Percentiles rank a stretch among this genome's conserved stretches.
Conservation (phyloP, 1,140 invertebrate species). For the Ectropis grisescens region DNA sequence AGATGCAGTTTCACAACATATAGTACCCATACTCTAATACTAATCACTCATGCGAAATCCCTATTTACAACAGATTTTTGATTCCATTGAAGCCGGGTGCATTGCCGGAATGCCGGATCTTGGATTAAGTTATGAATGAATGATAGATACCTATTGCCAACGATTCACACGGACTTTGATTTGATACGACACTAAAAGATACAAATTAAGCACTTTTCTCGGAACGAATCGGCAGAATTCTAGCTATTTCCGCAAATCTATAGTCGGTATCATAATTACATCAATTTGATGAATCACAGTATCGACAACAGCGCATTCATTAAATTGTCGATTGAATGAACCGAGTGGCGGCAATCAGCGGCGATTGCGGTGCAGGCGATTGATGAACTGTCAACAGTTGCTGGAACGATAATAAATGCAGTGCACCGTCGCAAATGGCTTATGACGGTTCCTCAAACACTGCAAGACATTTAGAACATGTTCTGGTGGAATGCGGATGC, state of each 20-base stretch:
- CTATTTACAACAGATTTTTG: too few species aligned
- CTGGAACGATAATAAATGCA: slow-evolving; percentile 51
- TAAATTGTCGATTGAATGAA: slow-evolving; percentile 26
- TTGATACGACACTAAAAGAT: too few species aligned
- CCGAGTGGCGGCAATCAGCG: slow-evolving; percentile 21
- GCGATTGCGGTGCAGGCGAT: slow-evolving; percentile 14
- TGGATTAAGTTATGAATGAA: too few species aligned
- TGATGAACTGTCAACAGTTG: slow-evolving; percentile 29
- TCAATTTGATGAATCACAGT: slow-evolving; percentile 16
- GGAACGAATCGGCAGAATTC: slow-evolving; percentile 6
- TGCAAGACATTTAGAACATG: slow-evolving; percentile 47
- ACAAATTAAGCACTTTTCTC: slow-evolving; percentile 4
- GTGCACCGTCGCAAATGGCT: slow-evolving; percentile 54
- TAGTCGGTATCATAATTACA: slow-evolving; percentile 4
- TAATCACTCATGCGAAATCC: too few species aligned
- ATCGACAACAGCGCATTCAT: slow-evolving; percentile 27
- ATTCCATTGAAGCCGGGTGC: too few species aligned
- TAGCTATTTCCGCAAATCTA: slow-evolving; percentile 10
- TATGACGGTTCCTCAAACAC: too few species aligned
- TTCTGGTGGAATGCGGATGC: slow-evolving; percentile 51
- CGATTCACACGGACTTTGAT: slow-evolving; percentile 6
- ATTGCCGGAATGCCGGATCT: too few species aligned
- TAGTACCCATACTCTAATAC: too few species aligned
- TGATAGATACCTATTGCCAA: too few species aligned
- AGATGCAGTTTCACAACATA: too few species aligned